Evolutionary conservation across 1,140 invertebrate genomes (phyloP), one percentile per base, ranked within the genome.

Genomic region (Drosophila lini): DNA sequence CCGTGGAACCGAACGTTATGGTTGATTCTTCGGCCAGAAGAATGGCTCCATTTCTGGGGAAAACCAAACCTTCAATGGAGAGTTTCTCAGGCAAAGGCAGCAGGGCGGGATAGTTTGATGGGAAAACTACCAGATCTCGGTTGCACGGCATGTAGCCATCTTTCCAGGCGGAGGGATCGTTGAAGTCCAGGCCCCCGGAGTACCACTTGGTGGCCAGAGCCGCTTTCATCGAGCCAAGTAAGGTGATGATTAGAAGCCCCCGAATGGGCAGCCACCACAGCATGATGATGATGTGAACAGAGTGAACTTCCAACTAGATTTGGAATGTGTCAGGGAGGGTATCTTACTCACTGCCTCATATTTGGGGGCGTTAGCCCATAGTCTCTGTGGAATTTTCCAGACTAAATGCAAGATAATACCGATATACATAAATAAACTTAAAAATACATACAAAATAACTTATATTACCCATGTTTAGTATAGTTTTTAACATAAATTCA

Each of bases 41-140:
- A 7, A 92, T 25, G 6, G 80, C 90, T 5, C 91, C 91, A 25
- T 90, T 44, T n/a, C 55, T 64, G 9, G 91, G 84, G 28, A 92
- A 62, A 13, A 80, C 41, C 28, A 92, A 78, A 1, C 91, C 91
- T 4, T 59, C 55, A 16, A 91, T 50, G 3, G 78, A 60, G 0
- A 92, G 40, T 0, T 74, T 34, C 8, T 50, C 22, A 1, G 91
- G 90, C 41, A 92, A 10, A 2, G 91, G 88, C 25, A 92, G 22
- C 10, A 91, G 38, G 9, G 90, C 90, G 9, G 75, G 69, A 78
- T 81, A 92, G n/a, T 71, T 22, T 11, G 45, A 55, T 0, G 91
- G 91, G 74, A 92, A 91, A 9, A 84, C 78, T 8, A 88, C 55
- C 42, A 84, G 41, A 52, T 92, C 90, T 0, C 53, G 56, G 2